A percentile compares a stretch with the other conserved stretches of the same genome.
phyloP scores from a whole-genome alignment of 30 jellyfish, hydroid and myxozoan genomes.

The Pelagia noctiluca region DNA sequence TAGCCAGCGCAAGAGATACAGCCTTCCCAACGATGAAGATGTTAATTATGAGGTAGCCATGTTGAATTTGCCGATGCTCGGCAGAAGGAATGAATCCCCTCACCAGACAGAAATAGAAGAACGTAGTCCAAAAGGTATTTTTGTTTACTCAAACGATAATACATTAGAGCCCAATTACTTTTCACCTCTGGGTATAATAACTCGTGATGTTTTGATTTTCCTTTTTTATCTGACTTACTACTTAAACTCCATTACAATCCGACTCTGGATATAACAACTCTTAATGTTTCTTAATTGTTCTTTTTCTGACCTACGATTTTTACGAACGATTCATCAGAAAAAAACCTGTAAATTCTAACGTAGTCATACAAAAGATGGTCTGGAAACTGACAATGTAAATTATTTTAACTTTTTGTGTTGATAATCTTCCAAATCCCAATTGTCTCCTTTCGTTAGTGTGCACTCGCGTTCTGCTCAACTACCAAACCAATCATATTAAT shows the following conservation, averaged over 20 bases:
- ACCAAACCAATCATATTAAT: too few relatives aligned
- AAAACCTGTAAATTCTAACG: too few relatives aligned
- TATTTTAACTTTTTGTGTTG: too few relatives aligned
- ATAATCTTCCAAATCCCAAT: too few relatives aligned
- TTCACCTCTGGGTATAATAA: background rate
- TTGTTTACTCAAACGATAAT: background rate
- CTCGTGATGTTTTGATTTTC: background rate
- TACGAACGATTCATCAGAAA: too few relatives aligned
- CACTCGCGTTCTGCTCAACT: too few relatives aligned
- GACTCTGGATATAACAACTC: background rate
- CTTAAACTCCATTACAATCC: background rate
- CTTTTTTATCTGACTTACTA: background rate
- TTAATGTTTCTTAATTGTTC: background rate
- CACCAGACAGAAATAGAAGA: slow-evolving; percentile 18
- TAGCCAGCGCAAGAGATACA: slow-evolving; percentile 58
- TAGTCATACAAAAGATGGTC: too few relatives aligned
- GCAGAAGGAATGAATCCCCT: slow-evolving; percentile 39
- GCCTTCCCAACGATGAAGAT: slow-evolving; percentile 54
- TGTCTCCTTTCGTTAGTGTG: too few relatives aligned
- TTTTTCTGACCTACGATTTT: too few relatives aligned
- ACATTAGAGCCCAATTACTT: background rate
- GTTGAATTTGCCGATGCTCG: slow-evolving; percentile 45
- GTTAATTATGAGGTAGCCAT: slow-evolving; percentile 40
- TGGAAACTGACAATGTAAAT: too few relatives aligned
- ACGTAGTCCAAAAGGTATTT: slow-evolving; percentile 58